Evolutionary conservation across 2,888 invertebrate species (phyloP).

Genomic region (Caenorhabditis becei): DNA sequence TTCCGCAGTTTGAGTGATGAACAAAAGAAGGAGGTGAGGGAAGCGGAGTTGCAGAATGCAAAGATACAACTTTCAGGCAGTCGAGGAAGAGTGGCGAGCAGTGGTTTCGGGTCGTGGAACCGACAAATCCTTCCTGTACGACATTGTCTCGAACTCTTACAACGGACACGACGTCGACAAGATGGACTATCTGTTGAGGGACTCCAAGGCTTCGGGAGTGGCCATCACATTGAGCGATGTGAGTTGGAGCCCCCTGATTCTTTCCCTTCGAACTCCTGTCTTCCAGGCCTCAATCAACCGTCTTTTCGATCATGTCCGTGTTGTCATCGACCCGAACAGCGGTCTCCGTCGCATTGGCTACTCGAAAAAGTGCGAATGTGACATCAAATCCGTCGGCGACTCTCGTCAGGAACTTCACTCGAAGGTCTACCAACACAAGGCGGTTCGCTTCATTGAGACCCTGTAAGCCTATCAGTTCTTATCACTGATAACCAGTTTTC

Average conservation of each 20-base stretch:
- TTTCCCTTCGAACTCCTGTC: background rate
- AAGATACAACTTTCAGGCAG: background rate
- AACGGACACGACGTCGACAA: conserved; percentile 74
- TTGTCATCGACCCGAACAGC: conserved; percentile 50
- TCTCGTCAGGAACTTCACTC: conserved; percentile 72
- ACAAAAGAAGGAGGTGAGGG: background rate
- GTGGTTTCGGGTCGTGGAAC: conserved; percentile 61
- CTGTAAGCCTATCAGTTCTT: conserved; percentile 56
- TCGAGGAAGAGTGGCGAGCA: conserved; percentile 63
- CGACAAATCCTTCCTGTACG: conserved; percentile 84
- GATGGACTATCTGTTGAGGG: conserved; percentile 87
- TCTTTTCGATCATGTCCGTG: conserved; percentile 59
- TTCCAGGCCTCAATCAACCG: conserved; percentile 42
- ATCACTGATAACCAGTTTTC: background rate
- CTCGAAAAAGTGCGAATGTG: conserved; percentile 24
- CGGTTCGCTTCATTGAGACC: conserved; percentile 67
- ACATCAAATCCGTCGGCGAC: conserved; percentile 62
- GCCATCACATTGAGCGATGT: conserved; percentile 53
- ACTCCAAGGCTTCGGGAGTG: conserved; percentile 62
- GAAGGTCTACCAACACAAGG: conserved; percentile 77
- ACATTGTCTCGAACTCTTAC: conserved; percentile 82
- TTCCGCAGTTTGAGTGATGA: conserved; percentile 5
- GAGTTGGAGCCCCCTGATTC: no score
- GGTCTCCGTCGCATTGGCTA: conserved; percentile 57
- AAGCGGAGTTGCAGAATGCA: background rate